Evolutionary conservation across 2,888 invertebrate species (phyloP).

Genomic region (Corythucha ciliata): DNA sequence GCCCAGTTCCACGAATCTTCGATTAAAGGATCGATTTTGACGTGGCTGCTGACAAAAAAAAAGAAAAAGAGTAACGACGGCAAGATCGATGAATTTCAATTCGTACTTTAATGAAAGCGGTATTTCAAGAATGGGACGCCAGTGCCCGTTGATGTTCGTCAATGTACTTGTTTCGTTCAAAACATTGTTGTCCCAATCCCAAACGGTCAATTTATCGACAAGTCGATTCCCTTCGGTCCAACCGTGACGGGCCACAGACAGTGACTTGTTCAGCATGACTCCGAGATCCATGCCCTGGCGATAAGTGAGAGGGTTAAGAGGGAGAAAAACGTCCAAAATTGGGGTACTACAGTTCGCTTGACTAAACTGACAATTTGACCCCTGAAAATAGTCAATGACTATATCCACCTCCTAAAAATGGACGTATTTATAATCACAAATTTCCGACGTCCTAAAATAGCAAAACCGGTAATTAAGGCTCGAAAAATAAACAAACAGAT

Average conservation of each 20-base stretch:
- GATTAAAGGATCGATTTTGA: constrained; percentile 42
- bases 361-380: too few species aligned
- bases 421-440: too few species aligned
- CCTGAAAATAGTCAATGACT: too few species aligned
- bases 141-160: background rate
- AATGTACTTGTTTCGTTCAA: background rate
- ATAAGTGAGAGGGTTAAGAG: background rate
- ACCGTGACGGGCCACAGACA: constrained; percentile 12
- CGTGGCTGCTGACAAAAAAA: background rate
- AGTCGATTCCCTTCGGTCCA: constrained; percentile 8
- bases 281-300: constrained; percentile 9
- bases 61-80: background rate
- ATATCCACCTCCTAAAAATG: too few species aligned
- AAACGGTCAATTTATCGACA: constrained; percentile 22
- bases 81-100: too few species aligned
- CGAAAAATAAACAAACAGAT: too few species aligned
- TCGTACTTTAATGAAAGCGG: too few species aligned
- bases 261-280: constrained; percentile 13
- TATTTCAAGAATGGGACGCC: too few species aligned
- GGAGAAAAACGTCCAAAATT: too few species aligned
- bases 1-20: constrained; percentile 24
- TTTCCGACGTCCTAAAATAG: too few species aligned
- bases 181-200: constrained; percentile 19
- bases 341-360: too few species aligned
- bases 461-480: too few species aligned